Evolutionary conservation across 2,113 vertebrate species (phyloP).

Genomic region (Callionymus lyra): DNA sequence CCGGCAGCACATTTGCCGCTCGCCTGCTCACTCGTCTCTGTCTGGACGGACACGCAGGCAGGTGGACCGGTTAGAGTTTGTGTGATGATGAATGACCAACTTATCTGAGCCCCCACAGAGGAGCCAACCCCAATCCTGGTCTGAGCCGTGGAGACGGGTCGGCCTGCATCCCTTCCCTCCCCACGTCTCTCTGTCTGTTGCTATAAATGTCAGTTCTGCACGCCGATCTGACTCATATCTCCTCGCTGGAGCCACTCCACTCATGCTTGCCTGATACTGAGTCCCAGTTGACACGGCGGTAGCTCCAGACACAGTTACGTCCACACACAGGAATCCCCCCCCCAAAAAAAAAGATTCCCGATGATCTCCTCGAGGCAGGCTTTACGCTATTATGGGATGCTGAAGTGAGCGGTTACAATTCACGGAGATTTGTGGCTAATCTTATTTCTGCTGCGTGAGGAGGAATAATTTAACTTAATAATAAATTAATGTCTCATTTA

Average conservation of each 20-base stretch:
- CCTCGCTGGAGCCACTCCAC: constrained; percentile 16
- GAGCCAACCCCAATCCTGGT: constrained; percentile 15
- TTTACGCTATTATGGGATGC: too few species aligned
- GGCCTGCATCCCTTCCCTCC: constrained; percentile 3
- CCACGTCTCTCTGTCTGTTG: constrained; percentile 13
- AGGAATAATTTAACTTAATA: background rate
- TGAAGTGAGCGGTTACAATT: constrained; percentile 13
- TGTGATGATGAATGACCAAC: constrained; percentile 29
- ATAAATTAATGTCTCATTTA: too few species aligned
- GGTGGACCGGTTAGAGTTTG: constrained; percentile 1
- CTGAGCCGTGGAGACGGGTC: constrained; percentile 17
- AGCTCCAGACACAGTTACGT: constrained; percentile 16
- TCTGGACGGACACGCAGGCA: constrained; percentile 8
- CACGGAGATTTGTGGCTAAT: constrained; percentile 8
- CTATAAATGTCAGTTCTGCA: constrained; percentile 34
- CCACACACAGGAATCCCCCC: constrained; percentile 37
- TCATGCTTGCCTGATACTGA: too few species aligned
- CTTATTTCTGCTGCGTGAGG: constrained; percentile 17
- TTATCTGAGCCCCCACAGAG: constrained; percentile 31
- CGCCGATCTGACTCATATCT: constrained; percentile 7
- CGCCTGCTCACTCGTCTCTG: background rate
- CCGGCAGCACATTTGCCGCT: background rate
- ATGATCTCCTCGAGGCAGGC: too few species aligned
- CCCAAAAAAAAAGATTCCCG: constrained; percentile 15
- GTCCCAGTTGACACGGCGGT: constrained; percentile 19